Evolutionary conservation across 2,797 vertebrate species (phyloP).

Genomic region (Darevskia mixta): DNA sequence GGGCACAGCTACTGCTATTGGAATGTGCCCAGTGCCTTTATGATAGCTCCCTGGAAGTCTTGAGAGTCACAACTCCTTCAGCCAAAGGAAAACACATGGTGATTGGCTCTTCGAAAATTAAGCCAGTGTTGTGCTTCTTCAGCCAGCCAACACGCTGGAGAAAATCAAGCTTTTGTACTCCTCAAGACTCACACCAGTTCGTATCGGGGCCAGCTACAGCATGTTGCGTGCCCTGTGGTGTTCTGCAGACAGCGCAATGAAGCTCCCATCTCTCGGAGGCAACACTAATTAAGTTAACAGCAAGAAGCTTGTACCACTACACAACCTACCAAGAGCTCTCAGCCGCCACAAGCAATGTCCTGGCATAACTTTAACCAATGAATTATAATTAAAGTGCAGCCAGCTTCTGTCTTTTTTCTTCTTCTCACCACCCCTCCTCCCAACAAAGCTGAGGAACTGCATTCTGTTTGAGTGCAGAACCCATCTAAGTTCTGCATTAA

Average conservation of each 20-base stretch:
- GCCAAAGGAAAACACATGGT: neutral
- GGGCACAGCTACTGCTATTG: neutral
- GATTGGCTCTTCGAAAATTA: slow-evolving; percentile 6
- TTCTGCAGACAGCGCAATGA: slow-evolving; percentile 9
- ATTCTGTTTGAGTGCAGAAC: neutral
- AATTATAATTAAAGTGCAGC: slow-evolving; percentile 29
- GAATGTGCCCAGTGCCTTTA: neutral
- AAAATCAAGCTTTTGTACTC: neutral
- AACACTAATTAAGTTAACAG: slow-evolving; percentile 46
- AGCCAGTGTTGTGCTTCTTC: slow-evolving; percentile 1
- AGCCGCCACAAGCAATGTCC: slow-evolving; percentile 36
- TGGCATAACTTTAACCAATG: slow-evolving; percentile 41
- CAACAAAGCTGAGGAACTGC: neutral
- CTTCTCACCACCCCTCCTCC: neutral
- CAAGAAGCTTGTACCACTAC: slow-evolving; percentile 22
- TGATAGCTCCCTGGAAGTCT: neutral
- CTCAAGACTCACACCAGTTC: slow-evolving; percentile 6
- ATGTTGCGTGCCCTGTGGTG: neutral
- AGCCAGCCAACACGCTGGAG: neutral
- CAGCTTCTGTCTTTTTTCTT: neutral
- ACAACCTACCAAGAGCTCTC: slow-evolving; percentile 29
- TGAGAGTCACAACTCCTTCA: neutral
- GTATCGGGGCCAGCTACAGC: slow-evolving; percentile 2
- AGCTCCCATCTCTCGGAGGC: slow-evolving; percentile 36
- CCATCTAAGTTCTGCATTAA: neutral